Base-by-base conservation (phyloP, 2,113 vertebrate species). In the Leptobrachium leishanense region DNA sequence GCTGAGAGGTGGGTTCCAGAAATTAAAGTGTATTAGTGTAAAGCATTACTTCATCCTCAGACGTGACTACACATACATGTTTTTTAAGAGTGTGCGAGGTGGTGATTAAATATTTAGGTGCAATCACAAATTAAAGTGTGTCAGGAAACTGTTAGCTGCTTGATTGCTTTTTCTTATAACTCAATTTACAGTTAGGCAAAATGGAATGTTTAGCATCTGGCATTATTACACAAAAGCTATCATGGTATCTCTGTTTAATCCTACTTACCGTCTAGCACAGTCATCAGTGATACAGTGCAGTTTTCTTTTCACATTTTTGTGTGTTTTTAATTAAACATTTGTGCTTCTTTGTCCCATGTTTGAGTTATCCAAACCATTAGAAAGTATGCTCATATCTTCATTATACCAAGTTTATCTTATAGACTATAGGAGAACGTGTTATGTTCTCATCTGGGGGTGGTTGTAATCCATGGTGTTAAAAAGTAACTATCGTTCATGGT, bases 1-100 rank as follows among this genome's bases (percentile, higher is more conserved):
- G 67, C 50, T 78, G 46, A 57, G 64, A n/a, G 57, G 68, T 67
- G 5, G 40, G 13, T 68, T 68, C 8, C 65, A 41, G 8, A 43
- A 55, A 76, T 31, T 20, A 64, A 64, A 31, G 1, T 64, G 62
- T 64, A 31, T 2, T 64, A 64, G n/a, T 64, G 62, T 64, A 39
- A 31, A 64, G 20, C 2, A 8, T 9, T 6, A 64, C 39, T 64
- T 64, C 11, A 59, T 59, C 13, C 55, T 1, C 55, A 13, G 10
- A 59, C 55, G 13, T 13, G 55, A 13, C 55, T 1, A 59, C 4
- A 13, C 10, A 59, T 59, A 59, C 55, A 59, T 59, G 55, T 59
- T 59, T 59, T 59, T 59, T 31, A 31, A 15, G 55, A 13, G 11
- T 15, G 13, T 59, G 55, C 3, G 20, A 64, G 62, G 20, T 2